Evolutionary conservation across 2,888 invertebrate genomes (phyloP), one percentile per base, ranked within the genome.

Genomic region (Andricus curvator): DNA sequence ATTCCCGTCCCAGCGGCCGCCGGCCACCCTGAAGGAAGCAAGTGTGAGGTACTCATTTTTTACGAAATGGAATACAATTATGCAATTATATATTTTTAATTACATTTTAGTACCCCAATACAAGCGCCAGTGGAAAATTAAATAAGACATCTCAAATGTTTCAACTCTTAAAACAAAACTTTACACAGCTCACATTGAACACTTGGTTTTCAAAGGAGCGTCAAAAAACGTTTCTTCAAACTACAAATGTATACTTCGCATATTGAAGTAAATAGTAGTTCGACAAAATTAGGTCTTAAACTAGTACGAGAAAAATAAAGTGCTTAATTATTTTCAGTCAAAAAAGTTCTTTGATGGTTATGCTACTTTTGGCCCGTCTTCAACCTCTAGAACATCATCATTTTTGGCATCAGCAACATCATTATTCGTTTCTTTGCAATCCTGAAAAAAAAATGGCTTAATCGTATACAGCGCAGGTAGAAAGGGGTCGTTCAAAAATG

Each of bases 361-460:
- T 17, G 17, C 48, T 17, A 48, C 5, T 48, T 5, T 48, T 17
- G 17, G 17, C 2, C 5, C 48, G 48, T 22, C 22, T 60, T 22
- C 22, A 9, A 60, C 22, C 60, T 13, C 22, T 60, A 13, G n/a
- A 60, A 13, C 60, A 22, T 60, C 60, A 60, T 4, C n/a, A 60
- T 20, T 60, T n/a, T 22, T 22, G 13, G 22, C 11, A n/a, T 11
- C 60, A 22, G 60, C 22, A 60, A 25, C 25, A 25, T 20, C 3
- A 22, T 60, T 22, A n/a, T 60, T 4, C 4, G 4, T 60, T 2
- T 1, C 17, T 22, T 29, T 64, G 1, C 8, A 17, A 64, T 29
- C 64, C 64, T 64, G 25, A 29, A 25, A 37, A 78, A n/a, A 62
- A 66, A 76, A 48, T 77, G 37, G 13, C 0, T 41, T 33, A 78